Evolutionary conservation across 23 tunicate species (phyloP), one percentile per base, ranked within the genome.

Genomic region (Oikopleura vanhoeffeni): DNA sequence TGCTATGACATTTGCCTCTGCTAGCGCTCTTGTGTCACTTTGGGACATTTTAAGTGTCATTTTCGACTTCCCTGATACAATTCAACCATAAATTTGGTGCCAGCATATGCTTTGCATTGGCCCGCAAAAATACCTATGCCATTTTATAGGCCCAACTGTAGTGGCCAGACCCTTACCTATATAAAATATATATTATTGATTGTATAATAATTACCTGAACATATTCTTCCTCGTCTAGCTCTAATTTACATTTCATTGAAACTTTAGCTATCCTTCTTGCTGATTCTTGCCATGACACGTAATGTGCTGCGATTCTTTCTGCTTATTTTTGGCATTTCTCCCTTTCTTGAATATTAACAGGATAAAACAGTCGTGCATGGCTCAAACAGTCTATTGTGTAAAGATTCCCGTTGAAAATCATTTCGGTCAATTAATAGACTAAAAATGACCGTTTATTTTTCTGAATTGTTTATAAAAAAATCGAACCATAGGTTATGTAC

Each of bases 261-360:
- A 91, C 83, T 86, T 92, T 92, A 0, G 97, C 97, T 39, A 92
- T 92, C 83, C 87, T 85, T 67, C 88, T 84, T 1, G 97, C 97
- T 1, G 89, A 84, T 40, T 88, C 89, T 39, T 89, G 89, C 90
- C 89, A 82, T 57, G 86, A 83, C 38, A 90, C 77, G 57, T 87
- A 40, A 0, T 92, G 97, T 35, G 86, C 88, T 0, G 91, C 90
- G 1, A 92, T 84, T 41, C 84, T 88, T 84, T 92, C 97, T 42
- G 90, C 87, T n/a, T 89, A 76, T 41, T 89, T 89, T 60, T 92
- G 97, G 57, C 87, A 41, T 76, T 85, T 36, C 30, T 85, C 91
- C 89, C 89, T 92, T 83, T 92, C 97, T 41, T 92, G 92, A 82
- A 89, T 87, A 18, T 89, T 87, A 92, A 57, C 97, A 89, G 42